Conservation (phyloP, 1,140 invertebrate species). For the Drosophila azteca region DNA sequence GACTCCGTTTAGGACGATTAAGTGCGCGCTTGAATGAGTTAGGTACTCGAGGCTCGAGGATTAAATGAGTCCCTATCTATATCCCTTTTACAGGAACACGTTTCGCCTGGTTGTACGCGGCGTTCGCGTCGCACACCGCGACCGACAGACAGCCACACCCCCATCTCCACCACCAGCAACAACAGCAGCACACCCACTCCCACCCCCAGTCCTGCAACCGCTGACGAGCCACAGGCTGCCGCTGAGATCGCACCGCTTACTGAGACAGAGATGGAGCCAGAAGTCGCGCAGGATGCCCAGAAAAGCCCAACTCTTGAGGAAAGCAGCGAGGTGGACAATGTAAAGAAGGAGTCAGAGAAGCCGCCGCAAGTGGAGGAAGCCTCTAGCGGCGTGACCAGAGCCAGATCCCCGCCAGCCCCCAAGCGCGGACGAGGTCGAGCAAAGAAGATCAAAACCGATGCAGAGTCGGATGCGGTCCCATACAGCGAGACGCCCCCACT, state of each 20-base stretch:
- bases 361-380: not conserved
- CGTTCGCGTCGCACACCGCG: slow-evolving; percentile 68
- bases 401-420: slow-evolving; percentile 23
- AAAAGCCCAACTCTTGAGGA: slow-evolving; percentile 11
- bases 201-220: not conserved
- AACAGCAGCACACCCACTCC: slow-evolving; percentile 9
- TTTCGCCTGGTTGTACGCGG: slow-evolving; percentile 45
- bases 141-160: slow-evolving; percentile 47
- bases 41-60: not conserved
- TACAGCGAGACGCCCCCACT: slow-evolving; percentile 3
- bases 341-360: slow-evolving; percentile 66
- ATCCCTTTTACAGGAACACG: slow-evolving; percentile 52
- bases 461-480: slow-evolving; percentile 18
- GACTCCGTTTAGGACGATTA: no score
- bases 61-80: slow-evolving; percentile 35
- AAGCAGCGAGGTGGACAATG: slow-evolving; percentile 20
- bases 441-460: slow-evolving; percentile 64
- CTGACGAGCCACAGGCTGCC: slow-evolving; percentile 4
- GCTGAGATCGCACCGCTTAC: slow-evolving; percentile 1
- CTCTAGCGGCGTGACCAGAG: slow-evolving; percentile 3
- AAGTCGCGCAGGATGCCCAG: not conserved
- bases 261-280: not conserved
- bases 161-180: no score
- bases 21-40: no score
- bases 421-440: slow-evolving; percentile 76